These are phyloP conservation scores for Aphaenogaster floridana DNA, from an alignment of 1,140 invertebrate species.

Conservation along the genomic window DNA sequence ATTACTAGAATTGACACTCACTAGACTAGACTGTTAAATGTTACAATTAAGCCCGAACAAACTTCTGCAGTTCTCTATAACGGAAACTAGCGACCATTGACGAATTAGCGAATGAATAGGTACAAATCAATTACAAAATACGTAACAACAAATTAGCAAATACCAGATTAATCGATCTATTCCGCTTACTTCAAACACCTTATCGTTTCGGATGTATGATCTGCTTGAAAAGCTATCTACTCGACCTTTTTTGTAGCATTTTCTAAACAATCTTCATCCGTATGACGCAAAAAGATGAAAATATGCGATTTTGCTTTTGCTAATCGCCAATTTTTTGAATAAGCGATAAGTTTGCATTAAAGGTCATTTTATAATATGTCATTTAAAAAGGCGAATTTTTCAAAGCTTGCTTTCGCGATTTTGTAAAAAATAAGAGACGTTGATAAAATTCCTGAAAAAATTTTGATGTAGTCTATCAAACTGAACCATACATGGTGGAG, in stretches of 20 bases:
- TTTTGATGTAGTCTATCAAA: not conserved
- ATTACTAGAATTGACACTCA: slow-evolving; percentile 1
- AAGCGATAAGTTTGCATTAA: not conserved
- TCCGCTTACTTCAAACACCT: not conserved
- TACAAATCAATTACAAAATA: slow-evolving; percentile 40
- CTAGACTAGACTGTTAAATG: slow-evolving; percentile 23
- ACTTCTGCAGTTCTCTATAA: not conserved
- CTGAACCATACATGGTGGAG: not conserved
- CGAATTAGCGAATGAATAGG: slow-evolving; percentile 48
- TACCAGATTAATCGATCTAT: not conserved
- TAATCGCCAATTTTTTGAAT: slow-evolving; percentile 12
- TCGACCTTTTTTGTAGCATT: not conserved
- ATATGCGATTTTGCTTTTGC: not conserved
- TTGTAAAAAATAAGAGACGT: not conserved
- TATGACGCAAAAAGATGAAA: not conserved
- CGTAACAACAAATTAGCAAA: slow-evolving; percentile 26
- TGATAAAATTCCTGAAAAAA: not conserved
- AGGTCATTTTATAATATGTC: not conserved
- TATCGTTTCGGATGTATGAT: not conserved
- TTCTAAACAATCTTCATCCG: not conserved
- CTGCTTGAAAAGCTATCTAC: not conserved
- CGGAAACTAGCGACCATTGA: slow-evolving; percentile 1
- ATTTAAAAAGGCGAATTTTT: not conserved
- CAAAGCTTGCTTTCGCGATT: not conserved
- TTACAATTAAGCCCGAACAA: slow-evolving; percentile 36